A percentile compares a stretch with the other conserved stretches of the same genome.
Conservation (phyloP, 2,888 invertebrate genomes). For the Pollenia griseotomentosa region DNA sequence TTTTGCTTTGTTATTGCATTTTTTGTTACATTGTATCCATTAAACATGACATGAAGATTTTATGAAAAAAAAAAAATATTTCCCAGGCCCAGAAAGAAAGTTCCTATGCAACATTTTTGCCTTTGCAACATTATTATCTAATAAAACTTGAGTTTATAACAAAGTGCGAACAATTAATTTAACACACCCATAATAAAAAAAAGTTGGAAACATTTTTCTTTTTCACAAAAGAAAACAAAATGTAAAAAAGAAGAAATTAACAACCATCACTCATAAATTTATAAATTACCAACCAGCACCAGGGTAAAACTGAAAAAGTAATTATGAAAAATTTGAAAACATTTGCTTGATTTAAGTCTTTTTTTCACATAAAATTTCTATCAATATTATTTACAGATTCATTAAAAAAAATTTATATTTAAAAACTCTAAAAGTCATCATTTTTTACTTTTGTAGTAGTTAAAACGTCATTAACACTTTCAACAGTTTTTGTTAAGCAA, state of each 20-base stretch:
- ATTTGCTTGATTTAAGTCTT: background rate
- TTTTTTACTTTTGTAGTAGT: constrained; percentile 3
- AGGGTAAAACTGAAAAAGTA: constrained; percentile 2
- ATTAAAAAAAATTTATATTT: constrained; percentile 31
- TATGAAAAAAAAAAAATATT: background rate
- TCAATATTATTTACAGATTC: constrained; percentile 31
- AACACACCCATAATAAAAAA: constrained; percentile 20
- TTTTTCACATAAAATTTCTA: background rate
- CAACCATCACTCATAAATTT: constrained; percentile 37
- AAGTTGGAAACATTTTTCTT: background rate
- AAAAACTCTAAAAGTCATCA: constrained; percentile 22
- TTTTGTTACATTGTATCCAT: no score
- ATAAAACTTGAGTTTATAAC: constrained; percentile 35
- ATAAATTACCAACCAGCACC: constrained; percentile 11
- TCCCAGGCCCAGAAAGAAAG: constrained; percentile 27
- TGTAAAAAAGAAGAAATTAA: constrained; percentile 42
- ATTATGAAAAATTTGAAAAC: constrained; percentile 26
- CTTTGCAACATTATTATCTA: constrained; percentile 34
- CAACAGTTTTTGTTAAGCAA: background rate
- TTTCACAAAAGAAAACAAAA: background rate
- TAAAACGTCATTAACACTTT: constrained; percentile 43
- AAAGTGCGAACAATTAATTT: constrained; percentile 62
- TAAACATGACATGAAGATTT: no score
- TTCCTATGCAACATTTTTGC: background rate
- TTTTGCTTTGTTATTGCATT: no score